A percentile compares a stretch with the other conserved stretches of the same genome.
phyloP scores from a whole-genome alignment of 2,888 invertebrate species.

The Koerneria pararmatus region DNA sequence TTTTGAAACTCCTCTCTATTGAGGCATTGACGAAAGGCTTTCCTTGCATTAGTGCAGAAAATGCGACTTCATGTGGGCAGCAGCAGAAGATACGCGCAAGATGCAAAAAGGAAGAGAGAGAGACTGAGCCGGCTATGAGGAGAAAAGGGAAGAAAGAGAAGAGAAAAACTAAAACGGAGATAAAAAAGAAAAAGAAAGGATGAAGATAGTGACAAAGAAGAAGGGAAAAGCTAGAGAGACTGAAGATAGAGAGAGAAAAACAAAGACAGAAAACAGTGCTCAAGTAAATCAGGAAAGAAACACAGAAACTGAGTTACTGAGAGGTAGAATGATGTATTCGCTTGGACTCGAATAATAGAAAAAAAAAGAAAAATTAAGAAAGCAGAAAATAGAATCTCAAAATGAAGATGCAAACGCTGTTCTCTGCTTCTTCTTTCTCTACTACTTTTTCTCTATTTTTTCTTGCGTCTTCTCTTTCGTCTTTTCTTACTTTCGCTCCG shows the following conservation, averaged over 20 bases:
- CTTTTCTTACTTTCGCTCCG: not conserved
- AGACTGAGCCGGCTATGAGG: conserved; percentile 9
- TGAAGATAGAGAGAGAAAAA: not conserved
- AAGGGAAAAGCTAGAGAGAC: not conserved
- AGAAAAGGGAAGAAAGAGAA: too few species aligned
- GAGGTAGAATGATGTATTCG: too few species aligned
- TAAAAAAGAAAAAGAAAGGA: not conserved
- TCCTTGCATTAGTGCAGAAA: not conserved
- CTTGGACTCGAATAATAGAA: too few species aligned
- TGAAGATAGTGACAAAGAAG: not conserved
- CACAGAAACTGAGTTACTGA: not conserved
- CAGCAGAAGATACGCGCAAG: not conserved
- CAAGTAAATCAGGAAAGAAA: not conserved
- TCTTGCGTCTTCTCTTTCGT: not conserved
- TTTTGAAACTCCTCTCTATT: too few species aligned
- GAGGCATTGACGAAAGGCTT: not conserved
- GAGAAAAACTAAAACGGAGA: not conserved
- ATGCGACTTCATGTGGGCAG: not conserved
- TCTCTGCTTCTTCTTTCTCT: conserved; percentile 5
- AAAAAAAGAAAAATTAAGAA: too few species aligned
- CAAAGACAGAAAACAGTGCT: not conserved
- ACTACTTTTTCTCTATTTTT: not conserved
- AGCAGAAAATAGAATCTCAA: not conserved
- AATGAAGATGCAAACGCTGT: not conserved
- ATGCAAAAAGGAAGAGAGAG: conserved; percentile 1